Base-by-base conservation (phyloP, 2,888 invertebrate genomes). In the Corbicula japonica region DNA sequence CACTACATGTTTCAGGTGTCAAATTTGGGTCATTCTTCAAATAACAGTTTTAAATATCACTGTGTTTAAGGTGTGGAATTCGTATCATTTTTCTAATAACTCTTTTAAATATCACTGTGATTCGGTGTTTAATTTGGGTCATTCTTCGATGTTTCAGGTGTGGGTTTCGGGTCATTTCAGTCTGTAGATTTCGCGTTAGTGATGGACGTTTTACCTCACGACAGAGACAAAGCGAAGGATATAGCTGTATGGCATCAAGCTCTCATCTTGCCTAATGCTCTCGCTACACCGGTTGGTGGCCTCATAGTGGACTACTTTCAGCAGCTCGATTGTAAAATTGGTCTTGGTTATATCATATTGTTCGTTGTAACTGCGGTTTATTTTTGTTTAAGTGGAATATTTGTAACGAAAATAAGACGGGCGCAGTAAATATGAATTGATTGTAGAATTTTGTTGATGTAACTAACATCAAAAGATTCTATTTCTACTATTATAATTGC, bases 181-280 rank as follows among this genome's bases (percentile, higher is more conserved):
- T 89, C 92, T 1, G 92, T 93, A 6, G 93, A 93, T 77, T 93
- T 93, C 75, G 93, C 93, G 35, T 83, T 92, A 46, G 91, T 93
- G 18, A 92, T 93, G 92, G 93, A 93, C 69, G 91, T 93, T 5
- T 84, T 93, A 38, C 91, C 92, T 10, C 88, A 90, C 23, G 92
- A 91, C 35, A 87, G 84, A 72, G 91, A 92, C 68, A 92, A 91
- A 71, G 92, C 92, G 54, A 92, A 92, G 74, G 92, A 93, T 80
- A 89, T 93, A 28, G 93, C 92, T 2, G 92, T 93, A 12, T 93
- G 93, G 93, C 92, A 92, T 58, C 92, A 92, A 85, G 91, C 93
- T 2, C 85, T 93, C 26, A 87, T 93, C n/a, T 81, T 93, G 68
- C 93, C 93, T 23, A 92, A 92, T 72, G 92, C 92, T 1, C 73